Conservation (phyloP, 1,140 invertebrate genomes). For the Achatina immaculata region DNA sequence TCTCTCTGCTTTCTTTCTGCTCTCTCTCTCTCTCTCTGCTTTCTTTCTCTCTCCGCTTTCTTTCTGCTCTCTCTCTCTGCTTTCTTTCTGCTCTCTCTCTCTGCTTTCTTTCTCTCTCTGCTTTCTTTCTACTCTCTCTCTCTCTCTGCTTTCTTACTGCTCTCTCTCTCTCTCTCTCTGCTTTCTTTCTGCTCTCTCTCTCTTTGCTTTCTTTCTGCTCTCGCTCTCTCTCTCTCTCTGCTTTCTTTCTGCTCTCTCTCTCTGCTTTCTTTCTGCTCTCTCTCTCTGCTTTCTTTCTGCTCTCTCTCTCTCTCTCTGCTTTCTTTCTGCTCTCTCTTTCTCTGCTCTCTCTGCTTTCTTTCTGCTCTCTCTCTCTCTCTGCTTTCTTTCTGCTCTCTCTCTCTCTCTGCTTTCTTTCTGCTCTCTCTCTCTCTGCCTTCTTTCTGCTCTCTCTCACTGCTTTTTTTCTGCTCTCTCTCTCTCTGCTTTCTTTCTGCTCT, state of each 20-base stretch:
- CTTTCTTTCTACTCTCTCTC: background rate
- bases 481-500: too few species aligned
- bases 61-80: too few species aligned
- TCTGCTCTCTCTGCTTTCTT: too few species aligned
- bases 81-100: background rate
- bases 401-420: too few species aligned
- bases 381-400: constrained; percentile 14
- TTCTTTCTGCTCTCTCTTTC: too few species aligned
- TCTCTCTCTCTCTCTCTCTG: background rate
- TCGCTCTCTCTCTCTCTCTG: too few species aligned
- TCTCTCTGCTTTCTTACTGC: background rate
- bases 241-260: background rate
- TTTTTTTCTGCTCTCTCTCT: background rate
- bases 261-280: too few species aligned
- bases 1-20: background rate
- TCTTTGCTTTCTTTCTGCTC: too few species aligned
- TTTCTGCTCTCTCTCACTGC: background rate
- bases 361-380: too few species aligned
- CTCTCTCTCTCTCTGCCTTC: background rate
- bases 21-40: background rate
- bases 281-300: too few species aligned
- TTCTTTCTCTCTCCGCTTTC: background rate
- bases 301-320: too few species aligned
- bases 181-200: background rate
- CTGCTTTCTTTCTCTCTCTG: background rate